phyloP scores from a whole-genome alignment of 2,797 vertebrate species.

The Anguilla marmorata region DNA sequence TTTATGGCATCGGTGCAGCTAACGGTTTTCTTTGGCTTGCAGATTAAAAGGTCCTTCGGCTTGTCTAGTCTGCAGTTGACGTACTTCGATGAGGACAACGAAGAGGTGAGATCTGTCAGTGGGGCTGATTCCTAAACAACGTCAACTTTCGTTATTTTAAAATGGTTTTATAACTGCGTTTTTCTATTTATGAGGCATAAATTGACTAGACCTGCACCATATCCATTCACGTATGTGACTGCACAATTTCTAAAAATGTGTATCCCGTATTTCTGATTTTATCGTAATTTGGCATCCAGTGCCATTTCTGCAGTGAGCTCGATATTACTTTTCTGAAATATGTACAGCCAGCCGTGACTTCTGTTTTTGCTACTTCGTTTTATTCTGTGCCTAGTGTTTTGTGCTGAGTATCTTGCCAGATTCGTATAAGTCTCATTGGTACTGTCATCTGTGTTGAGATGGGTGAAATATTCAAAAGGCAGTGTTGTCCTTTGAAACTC shows the following conservation, averaged over 20 bases:
- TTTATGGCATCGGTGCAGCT: not conserved
- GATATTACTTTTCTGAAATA: too few relatives aligned
- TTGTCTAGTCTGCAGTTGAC: conserved; percentile 87
- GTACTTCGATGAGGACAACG: conserved; percentile 90
- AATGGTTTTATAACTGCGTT: not conserved
- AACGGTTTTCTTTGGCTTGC: conserved; percentile 19
- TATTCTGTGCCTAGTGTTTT: too few relatives aligned
- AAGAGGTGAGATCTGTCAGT: conserved; percentile 78
- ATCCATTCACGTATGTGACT: too few relatives aligned
- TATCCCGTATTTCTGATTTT: too few relatives aligned
- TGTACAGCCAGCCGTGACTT: too few relatives aligned
- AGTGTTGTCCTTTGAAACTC: conserved; percentile 40
- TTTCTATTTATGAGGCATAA: not conserved
- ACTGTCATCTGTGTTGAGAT: not conserved
- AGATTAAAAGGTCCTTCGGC: conserved; percentile 92
- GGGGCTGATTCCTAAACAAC: not conserved
- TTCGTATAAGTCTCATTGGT: not conserved
- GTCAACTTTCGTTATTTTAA: not conserved
- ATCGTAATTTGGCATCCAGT: too few relatives aligned
- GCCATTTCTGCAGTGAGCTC: too few relatives aligned
- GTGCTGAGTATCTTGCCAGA: not conserved
- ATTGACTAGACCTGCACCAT: not conserved
- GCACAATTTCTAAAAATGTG: too few relatives aligned
- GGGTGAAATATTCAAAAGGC: not conserved
- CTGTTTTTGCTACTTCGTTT: too few relatives aligned